Percentiles rank a stretch among this genome's conserved stretches.
Conservation (phyloP, 2,113 vertebrate species). For the Callipepla squamata region DNA sequence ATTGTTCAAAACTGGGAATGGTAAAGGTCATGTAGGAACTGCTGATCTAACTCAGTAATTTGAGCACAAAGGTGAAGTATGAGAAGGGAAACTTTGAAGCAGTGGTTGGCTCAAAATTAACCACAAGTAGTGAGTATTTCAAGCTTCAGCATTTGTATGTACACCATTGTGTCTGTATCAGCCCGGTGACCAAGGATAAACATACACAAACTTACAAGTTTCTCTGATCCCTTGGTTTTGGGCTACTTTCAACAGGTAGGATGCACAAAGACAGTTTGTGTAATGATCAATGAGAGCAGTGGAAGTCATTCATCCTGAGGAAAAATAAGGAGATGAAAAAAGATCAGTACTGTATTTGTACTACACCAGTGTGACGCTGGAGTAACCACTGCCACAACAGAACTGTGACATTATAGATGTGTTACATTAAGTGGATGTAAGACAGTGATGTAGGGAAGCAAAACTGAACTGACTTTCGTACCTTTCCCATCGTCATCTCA, state of each 20-base stretch:
- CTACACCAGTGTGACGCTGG: neutral
- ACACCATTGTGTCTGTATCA: neutral
- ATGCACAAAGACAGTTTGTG: neutral
- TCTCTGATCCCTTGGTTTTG: neutral
- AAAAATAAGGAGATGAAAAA: neutral
- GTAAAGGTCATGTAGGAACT: neutral
- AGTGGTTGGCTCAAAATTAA: neutral
- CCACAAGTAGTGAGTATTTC: neutral
- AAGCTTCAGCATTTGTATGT: neutral
- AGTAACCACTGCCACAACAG: neutral
- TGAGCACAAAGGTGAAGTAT: neutral
- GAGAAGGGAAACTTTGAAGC: neutral
- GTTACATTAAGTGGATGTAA: neutral
- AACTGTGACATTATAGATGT: neutral
- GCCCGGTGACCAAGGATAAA: neutral
- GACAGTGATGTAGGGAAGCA: neutral
- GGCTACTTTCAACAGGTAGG: neutral
- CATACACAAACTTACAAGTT: neutral
- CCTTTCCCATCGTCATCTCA: neutral
- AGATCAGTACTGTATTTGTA: too few relatives aligned
- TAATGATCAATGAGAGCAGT: neutral
- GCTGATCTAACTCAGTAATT: neutral
- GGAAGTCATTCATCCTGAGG: neutral
- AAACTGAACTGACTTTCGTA: rapidly evolving
- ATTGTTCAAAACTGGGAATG: neutral